Conservation (phyloP, 2,888 invertebrate species). For the Frankliniella fusca region DNA sequence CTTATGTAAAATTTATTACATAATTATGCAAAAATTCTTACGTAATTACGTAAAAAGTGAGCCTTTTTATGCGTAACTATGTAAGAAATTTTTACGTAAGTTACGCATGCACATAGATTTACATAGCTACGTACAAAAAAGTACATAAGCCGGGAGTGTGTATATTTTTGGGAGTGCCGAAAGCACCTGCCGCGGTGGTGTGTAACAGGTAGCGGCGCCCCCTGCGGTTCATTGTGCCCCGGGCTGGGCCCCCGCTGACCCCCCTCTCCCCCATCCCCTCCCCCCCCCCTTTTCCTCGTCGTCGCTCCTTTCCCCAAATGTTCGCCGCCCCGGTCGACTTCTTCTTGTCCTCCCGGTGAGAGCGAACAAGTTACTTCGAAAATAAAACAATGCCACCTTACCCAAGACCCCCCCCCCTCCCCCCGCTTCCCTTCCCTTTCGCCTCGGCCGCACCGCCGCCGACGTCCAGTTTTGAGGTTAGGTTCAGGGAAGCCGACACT, state of each 20-base stretch:
- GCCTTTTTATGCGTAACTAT: too few relatives aligned
- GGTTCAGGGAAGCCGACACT: neutral
- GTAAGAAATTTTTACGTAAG: too few relatives aligned
- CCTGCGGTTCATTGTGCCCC: neutral
- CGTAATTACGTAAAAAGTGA: too few relatives aligned
- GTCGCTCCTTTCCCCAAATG: neutral
- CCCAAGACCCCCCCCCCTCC: neutral
- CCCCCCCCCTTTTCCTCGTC: neutral
- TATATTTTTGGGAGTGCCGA: too few relatives aligned
- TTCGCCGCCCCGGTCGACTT: neutral
- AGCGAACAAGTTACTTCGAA: slow-evolving; percentile 15
- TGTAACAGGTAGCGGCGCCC: slow-evolving; percentile 14
- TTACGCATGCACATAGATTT: too few relatives aligned
- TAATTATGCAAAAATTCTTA: too few relatives aligned
- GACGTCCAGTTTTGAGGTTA: too few relatives aligned
- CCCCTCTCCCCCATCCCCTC: neutral
- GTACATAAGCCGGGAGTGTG: too few relatives aligned
- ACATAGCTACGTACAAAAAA: too few relatives aligned
- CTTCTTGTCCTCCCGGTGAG: neutral
- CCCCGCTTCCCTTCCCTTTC: neutral
- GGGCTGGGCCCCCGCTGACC: neutral
- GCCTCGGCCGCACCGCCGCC: neutral
- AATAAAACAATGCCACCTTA: neutral
- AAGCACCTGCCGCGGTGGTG: neutral
- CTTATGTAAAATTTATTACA: too few relatives aligned